Base-by-base conservation (phyloP, 2,113 vertebrate genomes). In the Psephotus haematonotus region DNA sequence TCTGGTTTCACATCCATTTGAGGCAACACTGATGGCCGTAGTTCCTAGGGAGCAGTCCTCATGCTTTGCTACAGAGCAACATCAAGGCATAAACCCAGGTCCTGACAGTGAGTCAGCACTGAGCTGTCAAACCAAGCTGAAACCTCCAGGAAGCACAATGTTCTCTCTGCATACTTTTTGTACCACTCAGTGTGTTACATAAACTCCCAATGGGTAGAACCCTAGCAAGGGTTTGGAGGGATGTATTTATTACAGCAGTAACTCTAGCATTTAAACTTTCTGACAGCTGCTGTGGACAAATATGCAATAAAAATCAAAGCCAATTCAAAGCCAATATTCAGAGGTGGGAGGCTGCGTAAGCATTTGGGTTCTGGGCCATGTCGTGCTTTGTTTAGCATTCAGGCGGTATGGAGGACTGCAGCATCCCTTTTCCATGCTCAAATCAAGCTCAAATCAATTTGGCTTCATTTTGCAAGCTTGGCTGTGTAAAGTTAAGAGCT, bases 261-360 rank as follows among this genome's bases (percentile, higher is more conserved):
- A 97, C 94, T 91, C 89, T 46, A 95, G 95, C 95, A 88, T 92
- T 81, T 87, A 86, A 95, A 85, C 57, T 76, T 94, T 93, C 95
- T 94, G 94, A 97, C 92, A 97, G 96, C 95, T 97, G 96, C 94
- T 95, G 71, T 43, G 31, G 63, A 93, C 88, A 97, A 96, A 89
- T 84, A 84, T 24, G 74, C 39, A 39, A 25, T 41, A 82, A 63
- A 96, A 94, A 93, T 27, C 57, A 65, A 94, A 93, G 76, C 82
- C 94, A 88, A 93, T 81, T 90, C 85, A 65, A 87, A 90, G 86
- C 62, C 64, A 55, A 72, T 67, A 63, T 43, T 71, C n/a, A 41
- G 86, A 86, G 35, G 67, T 85, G n/a, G 76, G 67, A 94, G 37
- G 13, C 9, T 52, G 50, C 6, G 1, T 4, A 5, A 79, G 76